Evolutionary conservation across 2,113 vertebrate genomes (phyloP), one percentile per base, ranked within the genome.

Genomic region (Aegypius monachus): DNA sequence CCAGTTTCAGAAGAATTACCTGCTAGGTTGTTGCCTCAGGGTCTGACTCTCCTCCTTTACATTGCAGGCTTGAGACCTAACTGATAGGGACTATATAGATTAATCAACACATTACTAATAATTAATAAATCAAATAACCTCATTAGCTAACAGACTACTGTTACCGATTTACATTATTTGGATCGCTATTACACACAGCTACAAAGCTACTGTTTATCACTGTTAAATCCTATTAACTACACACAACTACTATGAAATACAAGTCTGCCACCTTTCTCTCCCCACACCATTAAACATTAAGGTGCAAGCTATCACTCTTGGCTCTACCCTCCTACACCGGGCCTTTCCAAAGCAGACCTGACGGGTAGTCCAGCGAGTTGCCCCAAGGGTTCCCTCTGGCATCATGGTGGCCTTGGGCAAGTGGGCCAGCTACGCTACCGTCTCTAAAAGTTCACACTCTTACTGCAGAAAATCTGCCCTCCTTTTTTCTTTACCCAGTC

Each of bases 351-450:
- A 71, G n/a, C 25, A 79, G 34, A 29, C 14, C 40, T 31, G 21
- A 31, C 1, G 1, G 14, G 20, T 13, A 61, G 11, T 34, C 0
- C 3, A 38, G 13, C 0, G 0, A 75, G 7, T 32, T 77, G 32
- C 19, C 61, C 55, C 42, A 61, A 6, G 14, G 29, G 16, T 22
- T 47, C 20, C 23, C 13, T 63, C 29, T 16, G 58, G 17, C 52
- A 80, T 34, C 23, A 18, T 36, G 29, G 45, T 68, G 53, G n/a
- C 43, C 52, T 40, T 27, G 22, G 32, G n/a, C 7, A 5, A 2
- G 22, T 18, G 25, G 23, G 40, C 36, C 19, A 74, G 26, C 62
- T 45, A 22, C 7, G 4, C 17, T 14, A 32, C 52, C 9, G 9
- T 14, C 66, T 72, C 22, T 12, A 38, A 23, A 71, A 90, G 2